These are phyloP conservation scores for Calliopum simillimum DNA, from an alignment of 2,888 invertebrate genomes.

Conservation along the genomic window DNA sequence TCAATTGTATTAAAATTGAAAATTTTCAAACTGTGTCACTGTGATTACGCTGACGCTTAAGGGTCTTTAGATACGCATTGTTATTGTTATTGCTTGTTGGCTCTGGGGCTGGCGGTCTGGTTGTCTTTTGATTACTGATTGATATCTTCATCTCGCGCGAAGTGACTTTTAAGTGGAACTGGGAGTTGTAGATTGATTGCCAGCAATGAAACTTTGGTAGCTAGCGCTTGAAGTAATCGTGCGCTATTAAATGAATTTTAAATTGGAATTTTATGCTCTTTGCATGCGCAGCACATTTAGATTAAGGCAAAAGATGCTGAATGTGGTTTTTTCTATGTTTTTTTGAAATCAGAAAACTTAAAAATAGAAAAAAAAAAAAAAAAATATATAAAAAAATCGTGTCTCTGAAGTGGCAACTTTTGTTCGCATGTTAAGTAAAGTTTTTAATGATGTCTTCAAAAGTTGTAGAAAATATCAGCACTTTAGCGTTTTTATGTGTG, in stretches of 20 bases:
- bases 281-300: too few relatives aligned
- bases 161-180: background rate
- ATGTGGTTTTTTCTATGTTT: background rate
- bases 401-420: too few relatives aligned
- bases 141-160: background rate
- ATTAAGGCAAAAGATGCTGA: background rate
- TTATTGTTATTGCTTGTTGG: too few relatives aligned
- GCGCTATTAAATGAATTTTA: background rate
- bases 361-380: too few relatives aligned
- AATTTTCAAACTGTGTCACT: background rate
- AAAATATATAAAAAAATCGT: too few relatives aligned
- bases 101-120: background rate
- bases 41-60: background rate
- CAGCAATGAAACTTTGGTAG: background rate
- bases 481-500: too few relatives aligned
- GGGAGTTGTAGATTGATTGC: background rate
- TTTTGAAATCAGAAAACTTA: too few relatives aligned
- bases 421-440: too few relatives aligned
- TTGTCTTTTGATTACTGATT: background rate
- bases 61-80: conserved; percentile 8
- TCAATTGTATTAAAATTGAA: background rate
- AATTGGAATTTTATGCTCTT: too few relatives aligned
- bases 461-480: too few relatives aligned
- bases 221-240: background rate
- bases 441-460: too few relatives aligned